Evolutionary conservation across 2,797 vertebrate species (phyloP).

Genomic region (Falco novaeseelandiae): DNA sequence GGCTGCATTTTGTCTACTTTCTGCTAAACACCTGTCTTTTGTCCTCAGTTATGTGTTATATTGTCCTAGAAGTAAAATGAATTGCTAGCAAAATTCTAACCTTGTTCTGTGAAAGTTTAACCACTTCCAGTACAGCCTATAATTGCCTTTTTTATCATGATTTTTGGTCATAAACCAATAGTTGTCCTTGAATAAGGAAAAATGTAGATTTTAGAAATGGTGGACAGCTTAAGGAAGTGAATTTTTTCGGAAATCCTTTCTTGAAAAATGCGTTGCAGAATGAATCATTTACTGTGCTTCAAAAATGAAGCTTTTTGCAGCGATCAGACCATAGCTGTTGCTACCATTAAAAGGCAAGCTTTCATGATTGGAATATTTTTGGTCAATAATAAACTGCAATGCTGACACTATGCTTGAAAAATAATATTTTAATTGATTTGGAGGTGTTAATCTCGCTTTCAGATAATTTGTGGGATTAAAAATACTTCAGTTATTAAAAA

Average conservation of each 20-base stretch:
- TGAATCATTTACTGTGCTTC: not conserved
- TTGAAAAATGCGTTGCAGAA: not conserved
- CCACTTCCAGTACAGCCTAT: not conserved
- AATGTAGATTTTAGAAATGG: not conserved
- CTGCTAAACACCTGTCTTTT: not conserved
- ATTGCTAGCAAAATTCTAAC: not conserved
- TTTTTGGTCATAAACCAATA: not conserved
- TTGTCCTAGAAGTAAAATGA: not conserved
- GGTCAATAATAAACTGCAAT: not conserved
- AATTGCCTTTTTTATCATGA: slow-evolving; percentile 10
- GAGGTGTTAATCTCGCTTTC: not conserved
- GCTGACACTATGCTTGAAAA: not conserved
- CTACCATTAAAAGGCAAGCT: not conserved
- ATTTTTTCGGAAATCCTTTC: not conserved
- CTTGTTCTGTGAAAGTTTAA: not conserved
- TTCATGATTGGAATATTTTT: not conserved
- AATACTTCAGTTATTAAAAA: not conserved
- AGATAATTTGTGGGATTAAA: not conserved
- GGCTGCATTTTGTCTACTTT: not conserved
- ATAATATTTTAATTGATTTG: not conserved
- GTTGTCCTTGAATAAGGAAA: slow-evolving; percentile 9
- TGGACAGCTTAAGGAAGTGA: not conserved
- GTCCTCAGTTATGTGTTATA: not conserved
- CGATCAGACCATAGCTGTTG: not conserved
- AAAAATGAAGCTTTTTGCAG: not conserved